Conservation (phyloP, 2,888 invertebrate genomes). For the Temnothorax ravouxi region DNA sequence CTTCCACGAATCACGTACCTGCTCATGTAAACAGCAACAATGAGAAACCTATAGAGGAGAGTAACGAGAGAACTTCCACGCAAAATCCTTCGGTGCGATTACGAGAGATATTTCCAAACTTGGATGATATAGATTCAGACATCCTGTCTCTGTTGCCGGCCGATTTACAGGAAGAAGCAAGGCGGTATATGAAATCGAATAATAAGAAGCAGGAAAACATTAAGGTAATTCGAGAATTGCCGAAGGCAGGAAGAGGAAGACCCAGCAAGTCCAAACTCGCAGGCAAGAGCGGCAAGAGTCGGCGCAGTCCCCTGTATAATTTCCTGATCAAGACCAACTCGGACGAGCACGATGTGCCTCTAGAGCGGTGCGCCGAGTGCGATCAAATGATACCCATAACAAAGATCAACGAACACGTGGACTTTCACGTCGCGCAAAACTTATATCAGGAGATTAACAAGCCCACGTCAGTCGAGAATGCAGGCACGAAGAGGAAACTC, state of each 20-base stretch:
- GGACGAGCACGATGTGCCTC: slow-evolving; percentile 80
- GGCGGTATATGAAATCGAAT: slow-evolving; percentile 72
- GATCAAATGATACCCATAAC: slow-evolving; percentile 88
- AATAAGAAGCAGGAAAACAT: slow-evolving; percentile 46
- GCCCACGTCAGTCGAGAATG: slow-evolving; percentile 51
- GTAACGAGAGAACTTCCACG: background rate
- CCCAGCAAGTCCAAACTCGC: slow-evolving; percentile 67
- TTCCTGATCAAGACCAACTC: slow-evolving; percentile 86
- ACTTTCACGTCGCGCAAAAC: slow-evolving; percentile 94
- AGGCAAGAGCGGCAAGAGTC: slow-evolving; percentile 61
- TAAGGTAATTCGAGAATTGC: slow-evolving; percentile 60
- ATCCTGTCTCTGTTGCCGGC: slow-evolving; percentile 85
- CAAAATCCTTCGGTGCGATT: slow-evolving; percentile 62
- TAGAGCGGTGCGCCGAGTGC: slow-evolving; percentile 91
- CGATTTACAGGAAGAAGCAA: slow-evolving; percentile 83
- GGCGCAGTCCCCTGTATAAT: slow-evolving; percentile 79
- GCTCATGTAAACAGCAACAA: background rate
- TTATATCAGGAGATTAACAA: slow-evolving; percentile 90
- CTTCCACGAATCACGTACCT: slow-evolving; percentile 5
- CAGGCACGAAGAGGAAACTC: slow-evolving; percentile 62
- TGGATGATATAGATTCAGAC: slow-evolving; percentile 84
- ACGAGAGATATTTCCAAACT: slow-evolving; percentile 86
- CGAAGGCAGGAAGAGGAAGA: slow-evolving; percentile 70
- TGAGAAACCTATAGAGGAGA: background rate
- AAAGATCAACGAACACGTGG: slow-evolving; percentile 92